Evolutionary conservation across 2,888 invertebrate species (phyloP), one percentile per base, ranked within the genome.

Genomic region (Eurois occulta): DNA sequence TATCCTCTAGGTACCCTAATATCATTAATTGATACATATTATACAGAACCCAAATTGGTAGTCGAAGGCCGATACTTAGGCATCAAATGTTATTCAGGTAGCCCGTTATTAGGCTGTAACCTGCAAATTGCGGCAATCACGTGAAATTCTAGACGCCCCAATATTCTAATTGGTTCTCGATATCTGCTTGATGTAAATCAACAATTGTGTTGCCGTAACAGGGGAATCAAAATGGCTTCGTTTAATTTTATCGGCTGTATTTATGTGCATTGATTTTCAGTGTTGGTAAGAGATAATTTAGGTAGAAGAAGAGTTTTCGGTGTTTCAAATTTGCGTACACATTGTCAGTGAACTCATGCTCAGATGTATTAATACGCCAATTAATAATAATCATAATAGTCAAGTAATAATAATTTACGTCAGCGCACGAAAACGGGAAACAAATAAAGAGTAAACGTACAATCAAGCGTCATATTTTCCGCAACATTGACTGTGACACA

Each of bases 151-250:
- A 84, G 85, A 78, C 43, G 79, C 13, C 60, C 64, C 69, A 28
- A 70, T 75, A 84, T 87, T 87, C 69, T 75, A 84, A 87, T 75
- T 84, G 78, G 62, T 70, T 83, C 55, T 70, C 78, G 62, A 83
- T 86, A 83, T 67, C 70, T 68, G 24, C 48, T 66, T 66, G 24
- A 84, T 71, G 52, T 75, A 87, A 80, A 84, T 78, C 65, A 66
- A 66, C n/a, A 62, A 66, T 73, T 64, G 32, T 72, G 38, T 58
- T 16, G 18, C 65, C 38, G 55, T 79, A 52, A 69, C 48, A 58
- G 60, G 16, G 35, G 38, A 62, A 52, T 58, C 21, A 64, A 71
- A 73, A 46, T 66, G 48, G 62, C 52, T 60, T 60, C 48, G 67
- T 83, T 83, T 60, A 64, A 68, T 86, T 73, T 73, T 66, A 67